Base-by-base conservation (phyloP, 2,113 vertebrate genomes). In the Pterocles burchelli region DNA sequence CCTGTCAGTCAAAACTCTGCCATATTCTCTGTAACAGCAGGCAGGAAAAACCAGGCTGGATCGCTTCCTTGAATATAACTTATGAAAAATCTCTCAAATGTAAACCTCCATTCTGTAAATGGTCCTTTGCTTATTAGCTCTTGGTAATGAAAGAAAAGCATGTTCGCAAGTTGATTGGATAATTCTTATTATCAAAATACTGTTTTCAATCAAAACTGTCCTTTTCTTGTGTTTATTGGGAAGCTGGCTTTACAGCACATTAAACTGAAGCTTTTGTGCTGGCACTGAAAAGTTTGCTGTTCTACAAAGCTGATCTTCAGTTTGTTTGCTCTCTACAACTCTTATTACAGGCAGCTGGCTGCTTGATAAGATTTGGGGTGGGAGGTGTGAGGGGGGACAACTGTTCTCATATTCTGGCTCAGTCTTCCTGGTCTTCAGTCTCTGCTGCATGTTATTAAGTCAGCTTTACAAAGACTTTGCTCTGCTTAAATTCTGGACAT, bases 131-230 rank as follows among this genome's bases (percentile, higher is more conserved):
- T 94, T 85, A 88, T 88, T 54, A 45, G 66, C 72, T 59, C 31
- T 85, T 89, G 45, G 28, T 72, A 81, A 49, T 88, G 81, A 91
- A 93, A 83, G 65, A 91, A 90, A 74, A 97, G 89, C 70, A 76
- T 48, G 52, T 63, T 94, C 65, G 43, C 38, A 88, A 46, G 68
- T 92, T 95, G 63, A 93, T 96, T 95, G 90, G 91, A 86, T 96
- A 89, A 95, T 97, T 95, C 90, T 88, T 96, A 77, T 95, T 97
- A 96, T 97, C 90, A 91, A 84, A 97, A 96, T 92, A 63, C 74
- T 74, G 48, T 88, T 97, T 97, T 97, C 97, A 97, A 90, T 98
- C 71, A 97, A 95, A 96, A 96, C 88, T 96, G 49, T 96, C 96
- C 93, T 98, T 98, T 97, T 96, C 94, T 97, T 88, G 68, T 48